Conservation (phyloP, 2,797 vertebrate genomes). For the Enteromius paludinosus region DNA sequence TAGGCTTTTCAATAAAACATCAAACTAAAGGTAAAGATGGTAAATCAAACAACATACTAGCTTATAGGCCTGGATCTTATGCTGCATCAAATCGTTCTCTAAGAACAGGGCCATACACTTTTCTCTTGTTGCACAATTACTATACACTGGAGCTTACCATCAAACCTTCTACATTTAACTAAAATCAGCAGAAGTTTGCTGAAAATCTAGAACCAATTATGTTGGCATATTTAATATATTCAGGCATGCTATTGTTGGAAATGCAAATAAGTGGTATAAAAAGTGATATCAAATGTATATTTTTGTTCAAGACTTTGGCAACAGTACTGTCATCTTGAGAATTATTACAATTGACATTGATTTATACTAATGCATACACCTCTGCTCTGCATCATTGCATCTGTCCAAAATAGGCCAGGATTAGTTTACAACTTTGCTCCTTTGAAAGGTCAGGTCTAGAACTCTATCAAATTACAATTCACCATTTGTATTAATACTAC, state of each 20-base stretch:
- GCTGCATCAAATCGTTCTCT: neutral
- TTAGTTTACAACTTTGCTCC: slow-evolving; percentile 6
- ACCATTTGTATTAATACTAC: slow-evolving; percentile 33
- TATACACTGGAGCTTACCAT: neutral
- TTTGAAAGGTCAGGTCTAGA: slow-evolving; percentile 18
- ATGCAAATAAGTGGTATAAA: neutral
- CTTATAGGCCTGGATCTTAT: neutral
- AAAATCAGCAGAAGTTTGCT: neutral
- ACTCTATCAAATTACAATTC: slow-evolving; percentile 31
- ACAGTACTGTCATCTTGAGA: neutral
- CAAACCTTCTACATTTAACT: neutral
- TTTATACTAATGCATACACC: neutral
- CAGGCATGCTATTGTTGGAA: neutral
- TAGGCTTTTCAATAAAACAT: slow-evolving; percentile 32
- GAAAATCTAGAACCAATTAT: neutral
- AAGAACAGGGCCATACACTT: neutral
- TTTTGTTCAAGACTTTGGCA: neutral
- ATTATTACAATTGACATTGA: too few species aligned
- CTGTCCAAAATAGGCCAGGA: neutral
- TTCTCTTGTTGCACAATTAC: neutral
- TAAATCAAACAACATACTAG: slow-evolving; percentile 1
- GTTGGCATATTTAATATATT: neutral
- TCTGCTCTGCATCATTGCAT: neutral
- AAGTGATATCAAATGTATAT: neutral
- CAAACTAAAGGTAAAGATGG: slow-evolving; percentile 42